Evolutionary conservation across 2,113 vertebrate genomes (phyloP).

Genomic region (Petrocephalus microphthalmus): DNA sequence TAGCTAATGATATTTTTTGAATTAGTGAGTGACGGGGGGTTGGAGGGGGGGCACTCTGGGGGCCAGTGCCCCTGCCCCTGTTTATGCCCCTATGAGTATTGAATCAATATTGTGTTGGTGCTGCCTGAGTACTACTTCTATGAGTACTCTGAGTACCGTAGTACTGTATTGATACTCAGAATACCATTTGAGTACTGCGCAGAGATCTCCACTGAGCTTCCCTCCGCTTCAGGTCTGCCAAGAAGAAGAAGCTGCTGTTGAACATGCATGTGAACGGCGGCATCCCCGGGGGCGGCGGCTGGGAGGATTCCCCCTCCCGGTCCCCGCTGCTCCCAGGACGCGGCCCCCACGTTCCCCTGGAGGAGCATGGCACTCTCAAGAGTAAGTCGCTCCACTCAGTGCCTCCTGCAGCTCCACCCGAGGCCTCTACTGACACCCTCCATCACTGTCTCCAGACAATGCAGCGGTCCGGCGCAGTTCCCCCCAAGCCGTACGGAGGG

Average conservation of each 20-base stretch:
- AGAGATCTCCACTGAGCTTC: not conserved
- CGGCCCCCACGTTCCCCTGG: constrained; percentile 59
- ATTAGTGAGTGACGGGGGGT: not conserved
- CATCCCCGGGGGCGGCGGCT: constrained; percentile 44
- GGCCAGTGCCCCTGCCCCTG: not conserved
- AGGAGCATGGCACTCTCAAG: constrained; percentile 59
- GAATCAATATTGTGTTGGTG: not conserved
- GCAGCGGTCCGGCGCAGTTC: constrained; percentile 76
- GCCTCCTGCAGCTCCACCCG: not conserved
- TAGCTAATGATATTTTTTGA: not conserved
- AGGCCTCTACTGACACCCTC: not conserved
- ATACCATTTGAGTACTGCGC: not conserved
- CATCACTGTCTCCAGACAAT: constrained; percentile 48
- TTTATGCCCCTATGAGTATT: not conserved
- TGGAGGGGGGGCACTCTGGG: not conserved
- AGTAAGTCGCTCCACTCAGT: constrained; percentile 48
- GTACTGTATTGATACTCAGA: not conserved
- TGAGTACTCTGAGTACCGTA: not conserved
- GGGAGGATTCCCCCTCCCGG: constrained; percentile 61
- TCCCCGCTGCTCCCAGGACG: constrained; percentile 51
- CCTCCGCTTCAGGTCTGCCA: constrained; percentile 67
- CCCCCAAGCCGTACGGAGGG: constrained; percentile 84
- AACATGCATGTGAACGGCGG: constrained; percentile 55
- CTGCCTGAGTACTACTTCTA: not conserved
- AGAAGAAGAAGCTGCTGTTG: constrained; percentile 61